Evolutionary conservation across 2,797 vertebrate species (phyloP).

Genomic region (Tarsius wallacei): DNA sequence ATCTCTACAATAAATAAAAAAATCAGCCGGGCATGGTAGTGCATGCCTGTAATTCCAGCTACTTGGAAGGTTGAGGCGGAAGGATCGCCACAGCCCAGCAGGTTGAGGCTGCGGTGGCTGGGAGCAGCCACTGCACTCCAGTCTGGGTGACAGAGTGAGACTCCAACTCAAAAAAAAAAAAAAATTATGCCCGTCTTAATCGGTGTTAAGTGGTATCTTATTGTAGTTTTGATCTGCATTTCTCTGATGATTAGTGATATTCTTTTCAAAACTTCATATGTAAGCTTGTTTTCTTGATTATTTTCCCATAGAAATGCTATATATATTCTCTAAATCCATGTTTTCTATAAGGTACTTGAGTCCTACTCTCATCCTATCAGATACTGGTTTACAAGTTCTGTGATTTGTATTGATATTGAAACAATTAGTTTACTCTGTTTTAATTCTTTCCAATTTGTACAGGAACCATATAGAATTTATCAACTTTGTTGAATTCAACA

Average conservation of each 20-base stretch:
- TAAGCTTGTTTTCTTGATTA: background rate
- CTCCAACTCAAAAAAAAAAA: background rate
- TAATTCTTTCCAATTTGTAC: background rate
- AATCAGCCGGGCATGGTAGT: no score
- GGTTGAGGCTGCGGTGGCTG: no score
- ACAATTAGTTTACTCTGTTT: background rate
- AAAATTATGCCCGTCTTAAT: no score
- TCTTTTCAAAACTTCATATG: background rate
- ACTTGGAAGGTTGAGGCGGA: no score
- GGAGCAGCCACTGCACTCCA: no score
- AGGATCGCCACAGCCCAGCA: no score
- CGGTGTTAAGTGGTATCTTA: no score
- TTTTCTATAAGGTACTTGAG: background rate
- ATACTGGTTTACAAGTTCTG: background rate
- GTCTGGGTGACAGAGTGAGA: no score
- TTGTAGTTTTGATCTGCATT: no score
- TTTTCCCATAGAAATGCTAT: conserved; percentile 14
- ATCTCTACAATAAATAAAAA: no score
- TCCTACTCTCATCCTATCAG: background rate
- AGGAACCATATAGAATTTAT: background rate
- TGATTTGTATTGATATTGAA: background rate
- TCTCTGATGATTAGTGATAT: no score
- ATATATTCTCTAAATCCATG: background rate
- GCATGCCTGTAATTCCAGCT: no score
- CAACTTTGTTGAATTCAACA: background rate